A percentile compares a stretch with the other conserved stretches of the same genome.
phyloP scores from a whole-genome alignment of 2,797 vertebrate species.

The Sitta carolinensis region DNA sequence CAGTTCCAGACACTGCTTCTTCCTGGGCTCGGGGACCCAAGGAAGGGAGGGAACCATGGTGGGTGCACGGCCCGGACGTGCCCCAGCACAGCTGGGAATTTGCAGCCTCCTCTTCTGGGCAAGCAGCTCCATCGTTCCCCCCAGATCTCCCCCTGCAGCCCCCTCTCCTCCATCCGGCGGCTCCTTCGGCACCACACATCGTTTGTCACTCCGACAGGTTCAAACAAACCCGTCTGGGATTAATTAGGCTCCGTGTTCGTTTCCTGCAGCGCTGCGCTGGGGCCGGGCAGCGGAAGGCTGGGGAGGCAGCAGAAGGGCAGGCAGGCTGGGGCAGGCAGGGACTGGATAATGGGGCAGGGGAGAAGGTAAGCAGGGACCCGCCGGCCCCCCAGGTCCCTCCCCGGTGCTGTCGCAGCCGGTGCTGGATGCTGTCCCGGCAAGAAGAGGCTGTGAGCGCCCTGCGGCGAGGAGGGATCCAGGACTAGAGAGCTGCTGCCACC shows the following conservation, averaged over 20 bases:
- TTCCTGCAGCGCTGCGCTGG: slow-evolving; percentile 34
- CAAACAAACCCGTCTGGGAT: slow-evolving; percentile 53
- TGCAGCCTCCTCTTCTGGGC: neutral
- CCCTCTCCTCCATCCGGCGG: neutral
- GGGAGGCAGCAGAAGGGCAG: neutral
- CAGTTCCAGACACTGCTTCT: neutral
- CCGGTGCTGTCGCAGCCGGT: fast-evolving
- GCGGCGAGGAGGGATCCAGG: fast-evolving
- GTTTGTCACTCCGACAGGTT: slow-evolving; percentile 63
- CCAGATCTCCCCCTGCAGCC: neutral
- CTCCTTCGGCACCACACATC: neutral
- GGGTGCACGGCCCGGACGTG: fast-evolving
- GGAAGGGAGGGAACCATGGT: fast-evolving
- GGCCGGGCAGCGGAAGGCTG: neutral
- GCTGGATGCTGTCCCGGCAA: neutral
- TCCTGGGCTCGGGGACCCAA: fast-evolving
- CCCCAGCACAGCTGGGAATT: neutral
- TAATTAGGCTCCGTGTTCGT: slow-evolving; percentile 40
- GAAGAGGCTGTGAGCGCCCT: fast-evolving
- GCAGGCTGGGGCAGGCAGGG: neutral
- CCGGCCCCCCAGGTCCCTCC: neutral
- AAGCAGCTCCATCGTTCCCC: neutral
- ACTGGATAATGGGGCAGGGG: neutral
- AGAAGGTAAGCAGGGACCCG: neutral
- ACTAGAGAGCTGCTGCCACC: slow-evolving; percentile 53